A percentile compares a stretch with the other conserved stretches of the same genome.
Conservation (phyloP, 2,888 invertebrate species). For the Acrocyrtus sp. region DNA sequence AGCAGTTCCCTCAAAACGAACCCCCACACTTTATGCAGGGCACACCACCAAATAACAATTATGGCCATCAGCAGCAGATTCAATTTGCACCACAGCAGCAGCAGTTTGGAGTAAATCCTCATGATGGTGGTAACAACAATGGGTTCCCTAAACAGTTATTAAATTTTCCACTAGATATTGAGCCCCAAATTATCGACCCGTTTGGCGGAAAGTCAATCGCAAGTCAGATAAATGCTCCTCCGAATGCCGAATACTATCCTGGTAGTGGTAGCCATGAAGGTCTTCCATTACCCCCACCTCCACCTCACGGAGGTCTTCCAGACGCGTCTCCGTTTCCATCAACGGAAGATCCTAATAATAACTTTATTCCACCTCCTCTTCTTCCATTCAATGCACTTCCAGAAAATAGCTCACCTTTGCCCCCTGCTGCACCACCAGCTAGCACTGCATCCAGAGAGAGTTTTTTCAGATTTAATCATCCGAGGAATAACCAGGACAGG, state of each 20-base stretch:
- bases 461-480: constrained; percentile 17
- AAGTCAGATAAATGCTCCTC: too few species aligned
- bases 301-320: not conserved
- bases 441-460: constrained; percentile 15
- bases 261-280: not conserved
- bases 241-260: not conserved
- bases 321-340: constrained; percentile 22
- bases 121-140: too few species aligned
- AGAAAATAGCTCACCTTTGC: not conserved
- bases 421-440: not conserved
- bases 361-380: not conserved
- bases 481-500: not conserved
- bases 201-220: not conserved
- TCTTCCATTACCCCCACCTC: not conserved
- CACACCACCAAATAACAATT: constrained; percentile 10
- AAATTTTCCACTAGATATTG: not conserved
- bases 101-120: too few species aligned
- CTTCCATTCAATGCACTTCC: constrained; percentile 22
- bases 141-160: not conserved
- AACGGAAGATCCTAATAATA: constrained; percentile 19
- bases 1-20: constrained; percentile 36
- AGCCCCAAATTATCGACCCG: not conserved
- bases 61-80: too few species aligned
- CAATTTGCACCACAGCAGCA: too few species aligned
- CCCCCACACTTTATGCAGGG: constrained; percentile 20